These are phyloP conservation scores for Rhagoletis pomonella DNA, from an alignment of 1,140 invertebrate species.

Conservation along the genomic window DNA sequence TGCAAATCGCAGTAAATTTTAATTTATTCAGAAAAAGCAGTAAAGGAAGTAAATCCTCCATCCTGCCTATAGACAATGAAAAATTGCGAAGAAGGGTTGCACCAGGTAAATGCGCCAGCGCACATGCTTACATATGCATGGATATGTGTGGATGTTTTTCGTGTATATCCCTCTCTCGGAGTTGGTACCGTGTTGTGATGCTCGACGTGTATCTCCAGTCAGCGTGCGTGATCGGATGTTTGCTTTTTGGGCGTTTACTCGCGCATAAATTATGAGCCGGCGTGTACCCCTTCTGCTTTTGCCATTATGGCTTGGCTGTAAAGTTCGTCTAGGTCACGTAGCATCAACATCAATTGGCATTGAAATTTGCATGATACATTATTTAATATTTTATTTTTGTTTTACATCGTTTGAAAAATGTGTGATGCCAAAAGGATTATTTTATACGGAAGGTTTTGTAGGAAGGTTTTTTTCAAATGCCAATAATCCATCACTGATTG, in stretches of 20 bases:
- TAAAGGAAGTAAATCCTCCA: slow-evolving; percentile 35
- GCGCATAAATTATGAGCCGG: slow-evolving; percentile 70
- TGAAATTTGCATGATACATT: slow-evolving; percentile 32
- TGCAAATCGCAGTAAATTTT: slow-evolving; percentile 72
- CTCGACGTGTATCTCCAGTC: background rate
- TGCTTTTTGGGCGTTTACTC: slow-evolving; percentile 66
- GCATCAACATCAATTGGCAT: slow-evolving; percentile 68
- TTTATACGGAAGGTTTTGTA: background rate
- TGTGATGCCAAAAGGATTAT: slow-evolving; percentile 6
- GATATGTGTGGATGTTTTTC: background rate
- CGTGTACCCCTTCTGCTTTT: slow-evolving; percentile 60
- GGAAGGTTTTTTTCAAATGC: background rate
- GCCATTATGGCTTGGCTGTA: background rate
- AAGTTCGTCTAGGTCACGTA: slow-evolving; percentile 65
- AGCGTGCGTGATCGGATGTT: slow-evolving; percentile 45
- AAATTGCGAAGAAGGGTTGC: slow-evolving; percentile 30
- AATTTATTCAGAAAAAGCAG: slow-evolving; percentile 66
- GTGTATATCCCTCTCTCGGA: no score
- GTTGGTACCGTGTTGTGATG: background rate
- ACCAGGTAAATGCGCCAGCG: background rate
- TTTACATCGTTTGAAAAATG: background rate
- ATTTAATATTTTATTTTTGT: slow-evolving; percentile 17
- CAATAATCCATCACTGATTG: slow-evolving; percentile 12
- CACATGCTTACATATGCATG: background rate
- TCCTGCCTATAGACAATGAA: slow-evolving; percentile 1